Evolutionary conservation across 2,113 vertebrate genomes (phyloP).

Genomic region (Oceanodroma tethys): DNA sequence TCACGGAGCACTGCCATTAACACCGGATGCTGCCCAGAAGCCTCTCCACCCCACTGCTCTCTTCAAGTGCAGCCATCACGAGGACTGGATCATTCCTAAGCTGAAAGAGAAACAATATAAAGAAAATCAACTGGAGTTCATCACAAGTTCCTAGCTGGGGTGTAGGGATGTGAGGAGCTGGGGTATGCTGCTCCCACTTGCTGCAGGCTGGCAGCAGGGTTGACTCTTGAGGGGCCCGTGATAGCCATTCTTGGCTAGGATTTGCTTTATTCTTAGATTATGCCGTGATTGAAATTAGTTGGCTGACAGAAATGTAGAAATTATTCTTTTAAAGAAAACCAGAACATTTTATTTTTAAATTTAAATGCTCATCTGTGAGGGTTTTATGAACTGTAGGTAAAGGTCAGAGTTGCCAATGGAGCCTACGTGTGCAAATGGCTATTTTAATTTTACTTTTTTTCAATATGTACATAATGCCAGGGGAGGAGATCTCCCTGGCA

Average conservation of each 20-base stretch:
- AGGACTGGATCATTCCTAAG: conserved; percentile 35
- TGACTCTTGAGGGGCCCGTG: not conserved
- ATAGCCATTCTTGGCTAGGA: not conserved
- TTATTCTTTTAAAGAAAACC: not conserved
- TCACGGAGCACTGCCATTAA: conserved; percentile 97
- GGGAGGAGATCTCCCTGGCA: not conserved
- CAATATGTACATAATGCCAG: not conserved
- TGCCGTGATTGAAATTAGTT: conserved; percentile 43
- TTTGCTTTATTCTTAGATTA: conserved; percentile 51
- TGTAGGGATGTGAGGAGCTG: conserved; percentile 3
- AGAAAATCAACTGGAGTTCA: conserved; percentile 25
- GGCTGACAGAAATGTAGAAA: conserved; percentile 13
- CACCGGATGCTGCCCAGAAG: not conserved
- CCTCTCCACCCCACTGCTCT: conserved; percentile 25
- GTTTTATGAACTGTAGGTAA: not conserved
- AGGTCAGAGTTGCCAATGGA: not conserved
- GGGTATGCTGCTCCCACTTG: not conserved
- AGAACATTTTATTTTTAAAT: not conserved
- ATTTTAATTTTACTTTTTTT: not conserved
- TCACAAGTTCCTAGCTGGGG: not conserved
- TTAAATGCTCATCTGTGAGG: not conserved
- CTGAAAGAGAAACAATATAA: not conserved
- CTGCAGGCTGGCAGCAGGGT: not conserved
- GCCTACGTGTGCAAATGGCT: not conserved
- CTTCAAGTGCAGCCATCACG: not conserved